Evolutionary conservation across 2,797 vertebrate genomes (phyloP).

Genomic region (Labroides dimidiatus): DNA sequence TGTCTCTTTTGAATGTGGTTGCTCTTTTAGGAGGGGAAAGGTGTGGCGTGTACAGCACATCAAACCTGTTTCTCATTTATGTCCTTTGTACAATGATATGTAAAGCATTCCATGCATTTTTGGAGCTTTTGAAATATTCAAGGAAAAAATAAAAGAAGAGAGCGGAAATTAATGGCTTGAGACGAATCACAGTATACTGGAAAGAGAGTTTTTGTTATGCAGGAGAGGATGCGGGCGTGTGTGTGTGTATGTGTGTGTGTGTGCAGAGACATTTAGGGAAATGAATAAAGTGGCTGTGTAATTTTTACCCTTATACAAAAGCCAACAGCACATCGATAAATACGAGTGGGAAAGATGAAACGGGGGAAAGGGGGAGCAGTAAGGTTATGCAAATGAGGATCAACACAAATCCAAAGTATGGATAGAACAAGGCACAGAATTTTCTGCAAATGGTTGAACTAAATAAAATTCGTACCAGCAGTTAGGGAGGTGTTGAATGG

Average conservation of each 20-base stretch:
- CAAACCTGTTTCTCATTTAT: conserved; percentile 55
- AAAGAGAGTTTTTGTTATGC: conserved; percentile 75
- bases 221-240: conserved; percentile 51
- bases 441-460: conserved; percentile 96
- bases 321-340: conserved; percentile 75
- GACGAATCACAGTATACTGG: conserved; percentile 84
- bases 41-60: conserved; percentile 33
- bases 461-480: conserved; percentile 89
- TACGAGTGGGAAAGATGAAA: conserved; percentile 52
- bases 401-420: conserved; percentile 73
- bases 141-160: conserved; percentile 32
- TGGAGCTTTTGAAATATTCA: conserved; percentile 57
- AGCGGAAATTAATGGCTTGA: conserved; percentile 60
- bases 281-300: conserved; percentile 76
- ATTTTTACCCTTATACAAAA: conserved; percentile 80
- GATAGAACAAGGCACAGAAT: conserved; percentile 98
- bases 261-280: conserved; percentile 72
- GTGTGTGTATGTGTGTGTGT: conserved; percentile 6
- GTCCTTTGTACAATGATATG: conserved; percentile 74
- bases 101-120: conserved; percentile 77
- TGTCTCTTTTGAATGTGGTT: conserved; percentile 26
- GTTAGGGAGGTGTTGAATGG: conserved; percentile 92
- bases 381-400: conserved; percentile 67
- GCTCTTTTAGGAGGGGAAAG: conserved; percentile 16
- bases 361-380: conserved; percentile 33